Evolutionary conservation across 1,140 invertebrate genomes (phyloP), one percentile per base, ranked within the genome.

Genomic region (Tetramorium parvispinum): DNA sequence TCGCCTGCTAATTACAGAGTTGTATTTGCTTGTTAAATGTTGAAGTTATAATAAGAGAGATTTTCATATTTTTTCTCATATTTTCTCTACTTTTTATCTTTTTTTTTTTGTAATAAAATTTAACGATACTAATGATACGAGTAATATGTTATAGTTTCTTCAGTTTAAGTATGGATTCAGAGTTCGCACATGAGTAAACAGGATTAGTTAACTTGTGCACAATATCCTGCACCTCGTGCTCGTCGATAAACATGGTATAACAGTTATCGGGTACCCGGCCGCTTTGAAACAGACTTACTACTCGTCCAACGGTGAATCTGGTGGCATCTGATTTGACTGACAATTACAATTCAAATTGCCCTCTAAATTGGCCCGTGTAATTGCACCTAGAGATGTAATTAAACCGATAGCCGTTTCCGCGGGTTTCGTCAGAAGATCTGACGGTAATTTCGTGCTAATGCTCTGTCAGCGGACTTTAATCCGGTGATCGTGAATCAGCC

Each of bases 341-440:
- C 89, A 86, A 90, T 91, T 88, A 88, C 83, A 85, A 85, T 89
- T 89, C 81, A 87, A 89, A 87, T 89, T 85, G 73, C 77, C 53
- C 32, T 68, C 43, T 32, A 85, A 86, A 91, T 89, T 88, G 77
- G 78, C 27, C 71, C n/a, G 78, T 65, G 73, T 90, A 90, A 91
- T 88, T 86, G 68, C 82, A 71, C 76, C 75, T 53, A 18, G 66
- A 85, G 86, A 87, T 82, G 87, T 82, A 91, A 92, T 92, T 92
- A 92, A 91, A 87, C 78, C 82, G 86, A 92, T 91, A 87, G 87
- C 85, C 83, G 66, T 87, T 91, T 90, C 85, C 78, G 81, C 68
- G 85, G 85, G 37, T 73, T 68, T 49, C 83, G 46, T 70, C 61
- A 76, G 85, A 87, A 90, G 87, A 85, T 55, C 57, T 59, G 18